Evolutionary conservation across 2,888 invertebrate species (phyloP).

Genomic region (Cyclophora albipunctata): DNA sequence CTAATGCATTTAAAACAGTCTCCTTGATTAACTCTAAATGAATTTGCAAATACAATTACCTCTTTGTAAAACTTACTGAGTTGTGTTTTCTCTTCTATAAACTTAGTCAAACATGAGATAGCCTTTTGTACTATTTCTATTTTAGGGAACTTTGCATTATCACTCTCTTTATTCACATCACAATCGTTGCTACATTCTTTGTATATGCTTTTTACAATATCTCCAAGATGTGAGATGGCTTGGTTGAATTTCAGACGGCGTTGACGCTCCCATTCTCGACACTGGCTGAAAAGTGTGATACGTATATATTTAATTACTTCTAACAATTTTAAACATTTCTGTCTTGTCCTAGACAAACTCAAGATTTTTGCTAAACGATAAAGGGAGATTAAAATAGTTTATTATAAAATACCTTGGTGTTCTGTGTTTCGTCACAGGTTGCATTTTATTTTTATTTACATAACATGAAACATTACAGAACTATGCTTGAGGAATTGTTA

Average conservation of each 20-base stretch:
- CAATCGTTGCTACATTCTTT: slow-evolving; percentile 22
- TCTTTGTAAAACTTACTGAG: slow-evolving; percentile 46
- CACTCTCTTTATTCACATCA: slow-evolving; percentile 30
- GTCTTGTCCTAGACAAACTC: too few species aligned
- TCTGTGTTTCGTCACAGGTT: too few species aligned
- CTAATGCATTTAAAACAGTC: too few species aligned
- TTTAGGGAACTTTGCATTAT: slow-evolving; percentile 58
- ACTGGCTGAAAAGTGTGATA: slow-evolving; percentile 60
- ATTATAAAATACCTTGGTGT: too few species aligned
- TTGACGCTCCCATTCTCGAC: slow-evolving; percentile 82
- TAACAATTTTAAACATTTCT: too few species aligned
- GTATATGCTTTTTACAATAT: slow-evolving; percentile 46
- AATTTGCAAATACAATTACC: slow-evolving; percentile 5
- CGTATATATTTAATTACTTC: neutral
- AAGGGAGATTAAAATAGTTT: too few species aligned
- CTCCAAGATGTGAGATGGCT: slow-evolving; percentile 55
- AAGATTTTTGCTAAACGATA: too few species aligned
- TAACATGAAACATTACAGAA: too few species aligned
- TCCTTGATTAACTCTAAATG: too few species aligned
- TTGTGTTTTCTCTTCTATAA: slow-evolving; percentile 50
- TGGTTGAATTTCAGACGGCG: slow-evolving; percentile 79
- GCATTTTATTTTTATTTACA: too few species aligned
- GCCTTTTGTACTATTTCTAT: slow-evolving; percentile 65
- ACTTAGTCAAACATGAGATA: slow-evolving; percentile 49
- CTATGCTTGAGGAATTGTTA: too few species aligned